Percentiles rank a stretch among this genome's conserved stretches.
These are phyloP conservation scores for Pissodes strobi DNA, from an alignment of 1,140 invertebrate genomes.

Conservation along the genomic window DNA sequence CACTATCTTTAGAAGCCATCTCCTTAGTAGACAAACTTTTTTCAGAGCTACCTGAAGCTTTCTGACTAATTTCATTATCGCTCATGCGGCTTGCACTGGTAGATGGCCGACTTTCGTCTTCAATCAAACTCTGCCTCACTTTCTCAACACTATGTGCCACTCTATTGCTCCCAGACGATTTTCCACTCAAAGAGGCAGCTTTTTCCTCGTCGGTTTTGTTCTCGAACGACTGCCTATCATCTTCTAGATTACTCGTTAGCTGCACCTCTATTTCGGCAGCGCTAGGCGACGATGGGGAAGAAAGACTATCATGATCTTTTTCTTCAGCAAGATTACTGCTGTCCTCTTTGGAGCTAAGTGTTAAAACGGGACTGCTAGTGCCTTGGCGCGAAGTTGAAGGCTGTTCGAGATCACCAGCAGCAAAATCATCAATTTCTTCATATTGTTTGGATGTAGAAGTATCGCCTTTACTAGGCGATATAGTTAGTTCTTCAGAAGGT, in stretches of 20 bases:
- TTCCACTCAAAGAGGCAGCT: conserved; percentile 17
- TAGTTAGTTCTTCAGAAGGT: neutral
- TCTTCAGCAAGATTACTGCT: neutral
- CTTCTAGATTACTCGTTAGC: neutral
- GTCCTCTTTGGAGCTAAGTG: neutral
- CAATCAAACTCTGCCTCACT: too few relatives aligned
- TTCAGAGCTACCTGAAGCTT: too few relatives aligned
- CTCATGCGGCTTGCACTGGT: too few relatives aligned
- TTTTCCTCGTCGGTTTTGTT: conserved; percentile 36
- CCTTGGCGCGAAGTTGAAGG: neutral
- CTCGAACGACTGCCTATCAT: conserved; percentile 14
- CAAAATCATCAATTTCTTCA: conserved; percentile 1
- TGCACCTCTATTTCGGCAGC: neutral
- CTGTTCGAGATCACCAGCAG: too few relatives aligned
- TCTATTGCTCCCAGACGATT: too few relatives aligned
- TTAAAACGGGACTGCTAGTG: neutral
- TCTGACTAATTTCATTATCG: too few relatives aligned
- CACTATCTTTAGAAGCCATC: too few relatives aligned
- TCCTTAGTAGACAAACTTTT: too few relatives aligned
- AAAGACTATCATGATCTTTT: neutral
- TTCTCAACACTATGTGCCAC: too few relatives aligned
- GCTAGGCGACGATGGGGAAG: neutral
- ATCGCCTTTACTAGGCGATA: neutral
- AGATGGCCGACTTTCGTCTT: too few relatives aligned
- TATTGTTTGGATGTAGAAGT: neutral